Evolutionary conservation across 2,113 vertebrate genomes (phyloP).

Genomic region (Jaculus jaculus): DNA sequence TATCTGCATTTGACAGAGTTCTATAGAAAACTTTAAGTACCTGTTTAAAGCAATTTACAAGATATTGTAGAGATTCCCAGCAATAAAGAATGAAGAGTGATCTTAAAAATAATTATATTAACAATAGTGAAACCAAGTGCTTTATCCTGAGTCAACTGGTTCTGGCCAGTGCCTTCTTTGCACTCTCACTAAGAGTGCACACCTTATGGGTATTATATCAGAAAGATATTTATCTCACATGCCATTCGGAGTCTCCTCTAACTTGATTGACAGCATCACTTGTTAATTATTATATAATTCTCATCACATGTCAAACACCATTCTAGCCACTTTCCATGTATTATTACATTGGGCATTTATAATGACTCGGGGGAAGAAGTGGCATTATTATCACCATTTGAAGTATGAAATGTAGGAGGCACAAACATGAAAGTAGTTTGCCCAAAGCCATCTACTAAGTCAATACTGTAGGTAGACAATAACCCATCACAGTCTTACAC

Average conservation of each 20-base stretch:
- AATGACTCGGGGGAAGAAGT: background rate
- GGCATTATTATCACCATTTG: background rate
- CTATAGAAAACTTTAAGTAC: slow-evolving; percentile 66
- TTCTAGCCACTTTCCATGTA: no score
- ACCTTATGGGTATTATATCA: background rate
- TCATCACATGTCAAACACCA: background rate
- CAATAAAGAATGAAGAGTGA: slow-evolving; percentile 69
- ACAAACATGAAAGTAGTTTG: background rate
- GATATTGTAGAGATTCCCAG: slow-evolving; percentile 59
- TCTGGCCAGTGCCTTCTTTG: background rate
- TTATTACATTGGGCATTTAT: background rate
- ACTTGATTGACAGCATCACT: background rate
- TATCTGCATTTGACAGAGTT: slow-evolving; percentile 69
- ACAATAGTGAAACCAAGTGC: slow-evolving; percentile 57
- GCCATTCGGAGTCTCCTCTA: background rate
- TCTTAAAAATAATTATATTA: slow-evolving; percentile 63
- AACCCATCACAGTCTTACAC: no score
- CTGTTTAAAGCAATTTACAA: slow-evolving; percentile 67
- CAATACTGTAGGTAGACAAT: background rate
- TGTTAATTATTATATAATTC: background rate
- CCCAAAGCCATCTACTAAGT: background rate
- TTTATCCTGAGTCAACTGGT: background rate
- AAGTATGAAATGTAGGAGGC: slow-evolving; percentile 2
- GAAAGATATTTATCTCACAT: slow-evolving; percentile 37
- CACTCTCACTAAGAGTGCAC: background rate